Conservation (phyloP, 2,888 invertebrate species). For the Agrenia bidenticulata region DNA sequence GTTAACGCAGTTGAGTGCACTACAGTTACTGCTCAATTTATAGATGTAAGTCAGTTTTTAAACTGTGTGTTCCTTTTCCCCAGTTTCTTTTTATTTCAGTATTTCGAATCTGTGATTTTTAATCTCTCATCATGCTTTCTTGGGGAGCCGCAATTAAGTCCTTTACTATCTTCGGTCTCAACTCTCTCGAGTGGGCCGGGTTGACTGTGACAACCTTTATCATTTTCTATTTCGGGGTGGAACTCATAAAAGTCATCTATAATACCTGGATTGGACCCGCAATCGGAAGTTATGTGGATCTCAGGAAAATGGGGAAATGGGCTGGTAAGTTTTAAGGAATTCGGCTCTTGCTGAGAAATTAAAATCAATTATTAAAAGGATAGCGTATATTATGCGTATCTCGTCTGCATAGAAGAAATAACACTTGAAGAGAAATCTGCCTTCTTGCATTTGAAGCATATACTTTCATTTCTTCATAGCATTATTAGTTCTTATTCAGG, state of each 20-base stretch:
- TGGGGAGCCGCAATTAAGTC: slow-evolving; percentile 53
- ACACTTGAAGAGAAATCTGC: slow-evolving; percentile 4
- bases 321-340: slow-evolving; percentile 66
- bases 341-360: not conserved
- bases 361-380: slow-evolving; percentile 1
- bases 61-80: not conserved
- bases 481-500: too few relatives aligned
- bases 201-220: slow-evolving; percentile 50
- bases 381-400: not conserved
- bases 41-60: slow-evolving; percentile 4
- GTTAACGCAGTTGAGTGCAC: not conserved
- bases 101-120: slow-evolving; percentile 2
- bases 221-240: slow-evolving; percentile 50
- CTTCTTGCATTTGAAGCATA: slow-evolving; percentile 5
- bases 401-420: not conserved
- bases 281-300: slow-evolving; percentile 62
- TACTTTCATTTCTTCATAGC: slow-evolving; percentile 14
- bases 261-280: slow-evolving; percentile 59
- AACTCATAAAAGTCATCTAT: slow-evolving; percentile 49
- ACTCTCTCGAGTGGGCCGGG: slow-evolving; percentile 52
- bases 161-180: slow-evolving; percentile 50
- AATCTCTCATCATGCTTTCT: slow-evolving; percentile 37
- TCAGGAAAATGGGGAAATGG: slow-evolving; percentile 73
- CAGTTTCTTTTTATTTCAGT: not conserved
- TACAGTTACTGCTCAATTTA: not conserved